These are phyloP conservation scores for Tetrax tetrax DNA, from an alignment of 2,113 vertebrate genomes.

Conservation along the genomic window DNA sequence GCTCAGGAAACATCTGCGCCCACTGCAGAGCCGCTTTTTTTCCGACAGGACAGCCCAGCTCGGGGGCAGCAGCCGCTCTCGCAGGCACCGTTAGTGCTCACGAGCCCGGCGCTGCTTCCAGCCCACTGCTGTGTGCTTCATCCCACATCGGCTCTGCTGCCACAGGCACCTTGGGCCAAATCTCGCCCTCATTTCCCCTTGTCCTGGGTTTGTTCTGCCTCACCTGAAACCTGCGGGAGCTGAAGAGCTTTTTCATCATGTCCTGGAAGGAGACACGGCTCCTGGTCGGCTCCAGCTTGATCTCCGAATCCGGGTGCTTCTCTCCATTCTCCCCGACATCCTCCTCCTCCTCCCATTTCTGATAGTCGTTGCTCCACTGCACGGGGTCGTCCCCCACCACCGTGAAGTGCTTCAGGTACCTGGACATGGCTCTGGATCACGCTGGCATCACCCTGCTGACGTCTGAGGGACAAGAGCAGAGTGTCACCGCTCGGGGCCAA, in stretches of 20 bases:
- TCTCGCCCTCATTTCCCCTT: not conserved
- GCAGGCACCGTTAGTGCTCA: accelerated
- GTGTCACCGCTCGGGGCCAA: accelerated
- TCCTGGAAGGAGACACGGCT: conserved; percentile 73
- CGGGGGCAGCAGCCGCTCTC: not conserved
- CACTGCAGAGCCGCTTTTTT: accelerated
- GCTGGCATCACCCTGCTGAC: not conserved
- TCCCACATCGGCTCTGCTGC: not conserved
- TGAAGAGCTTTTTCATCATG: conserved; percentile 82
- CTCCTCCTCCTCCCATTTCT: conserved; percentile 79
- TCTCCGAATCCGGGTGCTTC: not conserved
- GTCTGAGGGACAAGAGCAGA: not conserved
- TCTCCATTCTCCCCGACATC: conserved; percentile 63
- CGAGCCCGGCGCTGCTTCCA: not conserved
- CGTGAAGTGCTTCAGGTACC: conserved; percentile 88
- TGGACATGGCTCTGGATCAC: conserved; percentile 79
- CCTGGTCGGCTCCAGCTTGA: conserved; percentile 45
- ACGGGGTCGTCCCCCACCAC: conserved; percentile 84
- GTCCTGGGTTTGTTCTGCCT: not conserved
- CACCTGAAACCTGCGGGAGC: conserved; percentile 89
- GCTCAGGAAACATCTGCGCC: not conserved
- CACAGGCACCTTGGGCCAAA: not conserved
- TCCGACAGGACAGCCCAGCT: not conserved
- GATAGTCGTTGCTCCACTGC: conserved; percentile 71
- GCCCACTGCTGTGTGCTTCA: not conserved